phyloP scores from a whole-genome alignment of 1,140 invertebrate genomes.

The Hestina assimilis region DNA sequence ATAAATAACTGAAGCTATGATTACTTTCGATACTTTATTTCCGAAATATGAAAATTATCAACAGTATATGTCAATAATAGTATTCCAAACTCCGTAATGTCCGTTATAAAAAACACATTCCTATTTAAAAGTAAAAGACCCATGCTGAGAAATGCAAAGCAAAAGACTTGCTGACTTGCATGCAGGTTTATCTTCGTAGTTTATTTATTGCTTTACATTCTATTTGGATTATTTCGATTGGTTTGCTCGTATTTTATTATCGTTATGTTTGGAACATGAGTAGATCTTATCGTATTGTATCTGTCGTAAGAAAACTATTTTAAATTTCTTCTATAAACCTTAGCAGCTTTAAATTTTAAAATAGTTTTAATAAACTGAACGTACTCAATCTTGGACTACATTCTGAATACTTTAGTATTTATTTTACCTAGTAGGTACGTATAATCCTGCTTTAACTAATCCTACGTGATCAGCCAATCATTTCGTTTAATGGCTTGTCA shows the following conservation, averaged over 20 bases:
- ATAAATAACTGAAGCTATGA: too few species aligned
- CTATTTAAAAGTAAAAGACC: conserved; percentile 14
- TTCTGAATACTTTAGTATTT: too few species aligned
- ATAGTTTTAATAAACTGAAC: too few species aligned
- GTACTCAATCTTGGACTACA: too few species aligned
- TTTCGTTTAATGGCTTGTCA: conserved; percentile 64
- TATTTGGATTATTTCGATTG: conserved; percentile 19
- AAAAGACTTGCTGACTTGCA: conserved; percentile 29
- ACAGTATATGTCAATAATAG: not conserved
- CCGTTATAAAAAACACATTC: conserved; percentile 2
- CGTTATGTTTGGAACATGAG: conserved; percentile 8
- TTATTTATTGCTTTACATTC: conserved; percentile 26
- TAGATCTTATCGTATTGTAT: conserved; percentile 5
- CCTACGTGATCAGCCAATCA: conserved; percentile 45
- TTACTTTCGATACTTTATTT: too few species aligned
- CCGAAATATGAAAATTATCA: too few species aligned
- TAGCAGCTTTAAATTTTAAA: not conserved
- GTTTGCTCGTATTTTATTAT: conserved; percentile 5
- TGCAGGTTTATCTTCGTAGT: conserved; percentile 26
- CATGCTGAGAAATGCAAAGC: conserved; percentile 27
- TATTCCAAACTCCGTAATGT: not conserved
- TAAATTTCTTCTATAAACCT: not conserved
- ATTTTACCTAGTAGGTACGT: not conserved
- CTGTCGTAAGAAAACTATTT: not conserved
- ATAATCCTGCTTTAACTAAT: conserved; percentile 10